These are phyloP conservation scores for Malurus alboscapulatus DNA, from an alignment of 2,113 vertebrate genomes.

Conservation along the genomic window DNA sequence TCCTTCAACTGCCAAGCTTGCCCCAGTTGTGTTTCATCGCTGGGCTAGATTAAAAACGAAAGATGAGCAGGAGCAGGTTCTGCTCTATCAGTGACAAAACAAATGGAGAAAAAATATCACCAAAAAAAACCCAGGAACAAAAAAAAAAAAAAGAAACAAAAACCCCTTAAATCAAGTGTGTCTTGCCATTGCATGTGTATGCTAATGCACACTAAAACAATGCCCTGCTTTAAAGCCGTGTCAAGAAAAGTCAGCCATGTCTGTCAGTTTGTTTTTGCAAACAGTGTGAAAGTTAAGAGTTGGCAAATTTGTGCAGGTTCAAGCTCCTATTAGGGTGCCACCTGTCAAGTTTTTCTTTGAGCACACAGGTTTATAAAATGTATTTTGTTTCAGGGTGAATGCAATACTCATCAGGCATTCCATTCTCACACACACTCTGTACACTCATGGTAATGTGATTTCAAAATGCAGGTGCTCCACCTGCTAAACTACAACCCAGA, in stretches of 20 bases:
- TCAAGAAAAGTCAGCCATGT: slow-evolving; percentile 14
- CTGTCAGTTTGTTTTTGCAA: not conserved
- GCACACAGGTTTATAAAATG: slow-evolving; percentile 26
- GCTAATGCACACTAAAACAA: slow-evolving; percentile 15
- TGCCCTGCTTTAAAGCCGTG: not conserved
- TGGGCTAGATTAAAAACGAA: slow-evolving; percentile 74
- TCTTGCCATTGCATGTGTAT: not conserved
- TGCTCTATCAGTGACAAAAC: slow-evolving; percentile 47
- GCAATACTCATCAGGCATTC: slow-evolving; percentile 24
- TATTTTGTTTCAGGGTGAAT: slow-evolving; percentile 42
- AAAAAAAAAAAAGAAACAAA: not conserved
- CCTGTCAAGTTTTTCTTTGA: slow-evolving; percentile 58
- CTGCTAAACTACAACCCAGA: slow-evolving; percentile 7
- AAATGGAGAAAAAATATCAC: not conserved
- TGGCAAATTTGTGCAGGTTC: slow-evolving; percentile 26
- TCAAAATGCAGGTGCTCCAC: slow-evolving; percentile 44
- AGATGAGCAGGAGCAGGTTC: slow-evolving; percentile 65
- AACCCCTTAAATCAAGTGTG: not conserved
- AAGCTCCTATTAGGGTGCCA: slow-evolving; percentile 45
- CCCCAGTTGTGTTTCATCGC: slow-evolving; percentile 64
- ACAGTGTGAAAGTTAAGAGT: not conserved
- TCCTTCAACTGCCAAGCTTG: slow-evolving; percentile 73
- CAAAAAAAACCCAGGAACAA: not conserved
- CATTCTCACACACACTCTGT: not conserved
- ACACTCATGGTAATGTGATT: slow-evolving; percentile 36